Conservation (phyloP, 2,113 vertebrate species). For the Siniperca chuatsi region DNA sequence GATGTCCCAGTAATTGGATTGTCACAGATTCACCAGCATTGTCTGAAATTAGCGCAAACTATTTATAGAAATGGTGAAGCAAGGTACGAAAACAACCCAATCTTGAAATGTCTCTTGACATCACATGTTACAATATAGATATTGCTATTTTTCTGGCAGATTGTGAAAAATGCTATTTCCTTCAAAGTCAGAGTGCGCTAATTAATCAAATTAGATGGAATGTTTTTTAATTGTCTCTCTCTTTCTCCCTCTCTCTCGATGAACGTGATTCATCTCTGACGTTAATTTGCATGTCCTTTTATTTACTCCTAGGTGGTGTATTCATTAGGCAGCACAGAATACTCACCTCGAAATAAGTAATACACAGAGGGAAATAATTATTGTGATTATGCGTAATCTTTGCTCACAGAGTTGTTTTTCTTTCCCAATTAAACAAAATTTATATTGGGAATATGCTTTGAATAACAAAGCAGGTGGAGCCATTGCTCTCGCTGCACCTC, state of each 20-base stretch:
- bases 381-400: constrained; percentile 80
- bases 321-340: constrained; percentile 76
- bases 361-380: constrained; percentile 78
- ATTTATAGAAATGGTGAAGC: not conserved
- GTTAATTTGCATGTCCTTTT: constrained; percentile 72
- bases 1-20: not conserved
- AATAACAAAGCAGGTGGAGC: constrained; percentile 71
- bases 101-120: not conserved
- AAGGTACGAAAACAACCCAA: not conserved
- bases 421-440: constrained; percentile 75
- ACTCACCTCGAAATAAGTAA: constrained; percentile 74
- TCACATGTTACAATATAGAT: not conserved
- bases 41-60: not conserved
- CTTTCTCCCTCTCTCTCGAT: constrained; percentile 25
- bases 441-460: constrained; percentile 55
- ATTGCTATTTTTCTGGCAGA: not conserved
- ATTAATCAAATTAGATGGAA: constrained; percentile 60
- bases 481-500: constrained; percentile 17
- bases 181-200: constrained; percentile 30
- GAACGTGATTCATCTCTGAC: constrained; percentile 63
- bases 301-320: constrained; percentile 64
- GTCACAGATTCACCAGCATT: constrained; percentile 3
- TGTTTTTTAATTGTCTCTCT: constrained; percentile 23
- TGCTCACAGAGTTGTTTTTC: constrained; percentile 71
- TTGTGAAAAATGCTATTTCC: constrained; percentile 10